Evolutionary conservation across 2,888 invertebrate genomes (phyloP), one percentile per base, ranked within the genome.

Genomic region (Bugulina stolonifera): DNA sequence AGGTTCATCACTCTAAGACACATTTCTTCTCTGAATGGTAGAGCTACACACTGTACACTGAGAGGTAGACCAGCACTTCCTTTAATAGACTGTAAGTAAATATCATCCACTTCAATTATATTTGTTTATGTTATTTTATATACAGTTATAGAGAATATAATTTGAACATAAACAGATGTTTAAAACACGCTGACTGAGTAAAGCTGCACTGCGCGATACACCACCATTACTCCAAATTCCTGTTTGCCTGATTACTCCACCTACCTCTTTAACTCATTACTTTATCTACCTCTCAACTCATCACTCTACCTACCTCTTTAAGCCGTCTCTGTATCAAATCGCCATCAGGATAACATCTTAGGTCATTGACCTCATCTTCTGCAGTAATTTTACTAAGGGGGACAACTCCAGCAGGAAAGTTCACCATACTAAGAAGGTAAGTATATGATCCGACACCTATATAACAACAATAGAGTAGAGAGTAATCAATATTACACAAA

Each of bases 11-110:
- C 77, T 23, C 84, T 73, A 2, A 85, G 79, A 5, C 82, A 81
- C 35, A 81, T 72, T 75, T 86, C 86, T 73, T 86, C 86, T 73
- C 82, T 79, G 78, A 78, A 86, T 0, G 85, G 85, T 23, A 83
- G 77, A 1, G 80, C 81, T 23, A 81, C 82, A 74, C 85, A 79
- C 77, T 86, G 86, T 5, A 86, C 82, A 57, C 79, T 79, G 18
- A 85, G 80, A 2, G 86, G 85, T 74, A 85, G 77, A 5, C 83
- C 83, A 34, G 75, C 77, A 1, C 80, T 76, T n/a, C 79, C 79
- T 25, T 54, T 71, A 74, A 79, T 71, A 74, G 75, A 55, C 43
- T 43, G 43, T 10, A 43, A n/a, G n/a, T n/a, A n/a, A n/a, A n/a
- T n/a, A n/a, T n/a, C n/a, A n/a, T n/a, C n/a, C n/a, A n/a, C n/a